Evolutionary conservation across 2,888 invertebrate genomes (phyloP).

Genomic region (Lithophane socia): DNA sequence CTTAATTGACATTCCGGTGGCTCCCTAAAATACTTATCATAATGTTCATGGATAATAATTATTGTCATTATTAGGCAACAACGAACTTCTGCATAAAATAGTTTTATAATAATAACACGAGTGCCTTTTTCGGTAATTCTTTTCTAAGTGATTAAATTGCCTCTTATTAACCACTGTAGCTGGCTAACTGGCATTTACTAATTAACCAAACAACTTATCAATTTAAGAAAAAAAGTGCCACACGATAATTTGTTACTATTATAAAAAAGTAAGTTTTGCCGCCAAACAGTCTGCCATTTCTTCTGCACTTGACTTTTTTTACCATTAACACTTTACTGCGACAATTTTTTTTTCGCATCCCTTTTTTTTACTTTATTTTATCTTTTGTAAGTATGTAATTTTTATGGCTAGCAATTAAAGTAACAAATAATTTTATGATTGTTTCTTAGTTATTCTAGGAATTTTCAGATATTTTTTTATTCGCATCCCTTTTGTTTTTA

Average conservation of each 20-base stretch:
- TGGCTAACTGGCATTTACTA: neutral
- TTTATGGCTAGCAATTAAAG: conserved; percentile 13
- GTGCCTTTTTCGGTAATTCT: neutral
- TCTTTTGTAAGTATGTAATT: conserved; percentile 7
- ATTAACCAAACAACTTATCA: conserved; percentile 4
- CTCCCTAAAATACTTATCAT: neutral
- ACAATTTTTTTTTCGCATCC: neutral
- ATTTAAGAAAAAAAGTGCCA: neutral
- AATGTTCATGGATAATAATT: neutral
- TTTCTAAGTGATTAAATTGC: neutral
- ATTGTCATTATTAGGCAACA: neutral
- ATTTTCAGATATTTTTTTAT: no score
- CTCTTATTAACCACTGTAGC: conserved; percentile 16
- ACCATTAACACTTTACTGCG: conserved; percentile 11
- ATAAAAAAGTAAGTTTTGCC: conserved; percentile 14
- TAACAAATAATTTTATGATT: conserved; percentile 3
- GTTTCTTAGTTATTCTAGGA: conserved; percentile 11
- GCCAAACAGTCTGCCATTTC: conserved; percentile 43
- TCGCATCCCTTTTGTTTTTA: conserved; percentile 13
- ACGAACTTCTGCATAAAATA: neutral
- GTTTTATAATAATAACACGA: neutral
- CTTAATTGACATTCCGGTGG: neutral
- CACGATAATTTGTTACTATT: neutral
- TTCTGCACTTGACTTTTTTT: conserved; percentile 3
- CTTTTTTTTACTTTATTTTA: conserved; percentile 28